Base-by-base conservation (phyloP, 2,113 vertebrate species). In the Circaetus gallicus region DNA sequence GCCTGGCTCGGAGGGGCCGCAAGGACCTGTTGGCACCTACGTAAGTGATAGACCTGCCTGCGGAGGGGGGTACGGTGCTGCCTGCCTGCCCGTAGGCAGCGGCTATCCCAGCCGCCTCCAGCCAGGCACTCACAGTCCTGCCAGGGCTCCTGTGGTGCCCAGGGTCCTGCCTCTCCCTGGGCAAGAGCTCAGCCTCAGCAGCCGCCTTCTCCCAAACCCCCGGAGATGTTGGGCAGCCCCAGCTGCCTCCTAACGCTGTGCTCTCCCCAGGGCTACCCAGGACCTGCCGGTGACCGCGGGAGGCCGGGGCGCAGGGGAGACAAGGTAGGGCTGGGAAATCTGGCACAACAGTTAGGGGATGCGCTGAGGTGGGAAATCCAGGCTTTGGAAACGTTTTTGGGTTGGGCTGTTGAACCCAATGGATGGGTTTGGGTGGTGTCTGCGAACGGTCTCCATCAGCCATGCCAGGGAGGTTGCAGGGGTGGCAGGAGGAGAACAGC, bases 11-110 rank as follows among this genome's bases (percentile, higher is more conserved):
- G 98, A 98, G 63, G 99, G 99, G 91, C 98, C 97, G 0, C 99
- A 99, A 94, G 99, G 99, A 92, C 97, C 97, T 76, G 98, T 99
- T 77, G 99, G 99, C 97, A 98, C 98, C 98, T 98, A 98, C 94
- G 99, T 99, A 98, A 99, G 99, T 99, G 98, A 97, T 61, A 10
- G 32, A 9, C 17, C 20, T 42, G 63, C 18, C 36, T 5, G 4
- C 0, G 0, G 28, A 42, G 31, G 10, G 34, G 86, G 42, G 25
- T 12, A 20, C 2, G 1, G 32, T 10, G 31, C 65, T 72, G 55
- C 20, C 29, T 22, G 29, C 34, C 32, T 17, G 65, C 34, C 67
- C 2, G 3, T 1, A 4, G n/a, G 59, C 10, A 1, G 15, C 1
- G 2, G 36, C 9, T 0, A 52, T 52, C 50, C 26, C 26, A 52